Evolutionary conservation across 2,113 vertebrate genomes (phyloP), one percentile per base, ranked within the genome.

Genomic region (Machaerirhynchus nigripectus): DNA sequence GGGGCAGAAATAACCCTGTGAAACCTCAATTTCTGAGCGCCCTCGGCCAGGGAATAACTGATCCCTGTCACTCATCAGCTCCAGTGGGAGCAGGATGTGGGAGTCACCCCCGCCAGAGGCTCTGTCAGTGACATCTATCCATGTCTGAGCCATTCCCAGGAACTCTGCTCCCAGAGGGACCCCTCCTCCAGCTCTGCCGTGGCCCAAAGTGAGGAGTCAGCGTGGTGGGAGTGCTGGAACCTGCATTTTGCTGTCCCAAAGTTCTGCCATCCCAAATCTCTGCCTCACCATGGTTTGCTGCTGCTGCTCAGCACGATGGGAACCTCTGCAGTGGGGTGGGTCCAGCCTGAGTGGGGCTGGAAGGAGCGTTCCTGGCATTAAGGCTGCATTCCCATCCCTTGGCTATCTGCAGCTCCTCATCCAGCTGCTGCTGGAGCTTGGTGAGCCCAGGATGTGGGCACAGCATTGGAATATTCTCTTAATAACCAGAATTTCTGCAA

Each of bases 251-350:
- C 9, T 80, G 13, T 35, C 67, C 42, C 74, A 33, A 33, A 86
- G 42, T 56, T 37, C 33, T 11, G 3, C n/a, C 21, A 1, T 7
- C 42, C 44, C 44, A 30, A 8, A n/a, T 8, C 7, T 47, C 76
- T 83, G 63, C 49, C 57, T 49, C 18, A 0, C 20, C 2, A 0
- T 3, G 3, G 21, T 35, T 80, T 33, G 68, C 40, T 56, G 42
- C 35, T 56, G 42, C 52, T 82, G 8, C 11, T 74, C 26, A 67
- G 2, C 70, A 71, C 21, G 0, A 8, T 47, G 47, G 49, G 56
- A 56, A 27, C 35, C 40, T 24, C 16, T 5, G 56, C 44, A 20
- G 33, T 28, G 59, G 52, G 67, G 39, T 15, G 49, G 47, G 37
- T 44, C 61, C 73, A 4, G 39, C 33, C 74, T 56, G 67, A 80